phyloP scores from a whole-genome alignment of 1,140 invertebrate species.

The Hesperophylax magnus region DNA sequence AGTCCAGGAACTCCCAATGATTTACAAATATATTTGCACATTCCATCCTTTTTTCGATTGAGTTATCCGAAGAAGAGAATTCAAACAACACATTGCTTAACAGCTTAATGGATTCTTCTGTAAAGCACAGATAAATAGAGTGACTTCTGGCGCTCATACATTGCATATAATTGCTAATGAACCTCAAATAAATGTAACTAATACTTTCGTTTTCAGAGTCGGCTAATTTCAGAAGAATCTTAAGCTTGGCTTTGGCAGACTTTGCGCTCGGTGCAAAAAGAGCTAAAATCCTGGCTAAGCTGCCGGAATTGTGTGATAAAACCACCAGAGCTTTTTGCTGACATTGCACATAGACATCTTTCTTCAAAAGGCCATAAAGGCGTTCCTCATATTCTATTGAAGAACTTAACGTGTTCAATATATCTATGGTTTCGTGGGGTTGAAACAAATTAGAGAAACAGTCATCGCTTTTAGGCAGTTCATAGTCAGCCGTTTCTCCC shows the following conservation, averaged over 20 bases:
- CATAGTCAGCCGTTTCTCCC: conserved; percentile 52
- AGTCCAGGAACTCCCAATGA: conserved; percentile 57
- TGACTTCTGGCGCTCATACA: not conserved
- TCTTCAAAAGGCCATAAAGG: conserved; percentile 13
- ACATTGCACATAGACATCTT: conserved; percentile 23
- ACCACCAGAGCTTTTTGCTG: conserved; percentile 39
- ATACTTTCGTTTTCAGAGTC: conserved; percentile 63
- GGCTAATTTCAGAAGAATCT: conserved; percentile 41
- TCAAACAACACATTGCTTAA: conserved; percentile 60
- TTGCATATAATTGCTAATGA: conserved; percentile 58
- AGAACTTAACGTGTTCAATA: too few species aligned
- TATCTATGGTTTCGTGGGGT: too few species aligned
- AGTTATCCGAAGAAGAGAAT: conserved; percentile 61
- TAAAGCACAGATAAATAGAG: conserved; percentile 41
- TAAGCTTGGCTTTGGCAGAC: not conserved
- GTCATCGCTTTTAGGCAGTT: conserved; percentile 37
- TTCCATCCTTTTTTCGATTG: conserved; percentile 58
- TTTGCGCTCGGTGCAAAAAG: not conserved
- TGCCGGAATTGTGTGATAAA: conserved; percentile 4
- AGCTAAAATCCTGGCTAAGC: conserved; percentile 11
- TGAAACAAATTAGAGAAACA: not conserved
- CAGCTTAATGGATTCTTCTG: conserved; percentile 50
- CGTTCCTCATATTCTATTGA: too few species aligned
- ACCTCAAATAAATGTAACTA: conserved; percentile 64
- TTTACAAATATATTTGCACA: conserved; percentile 62